Evolutionary conservation across 2,888 invertebrate species (phyloP).

Genomic region (Caradrina clavipalpis): DNA sequence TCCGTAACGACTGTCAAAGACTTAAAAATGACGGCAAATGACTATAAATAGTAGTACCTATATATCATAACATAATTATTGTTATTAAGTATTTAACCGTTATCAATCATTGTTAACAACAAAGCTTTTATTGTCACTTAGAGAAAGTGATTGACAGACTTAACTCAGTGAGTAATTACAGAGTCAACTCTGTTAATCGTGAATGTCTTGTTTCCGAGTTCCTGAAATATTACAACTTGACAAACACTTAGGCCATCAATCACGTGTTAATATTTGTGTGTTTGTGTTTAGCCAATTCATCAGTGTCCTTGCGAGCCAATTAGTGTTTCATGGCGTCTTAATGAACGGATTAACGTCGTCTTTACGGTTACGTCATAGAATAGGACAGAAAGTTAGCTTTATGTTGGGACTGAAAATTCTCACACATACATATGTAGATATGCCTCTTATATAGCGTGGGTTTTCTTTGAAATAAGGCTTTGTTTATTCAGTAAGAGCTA

Average conservation of each 20-base stretch:
- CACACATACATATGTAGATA: too few relatives aligned
- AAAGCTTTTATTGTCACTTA: neutral
- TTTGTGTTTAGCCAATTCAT: neutral
- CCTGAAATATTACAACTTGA: neutral
- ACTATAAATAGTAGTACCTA: too few relatives aligned
- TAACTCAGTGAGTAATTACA: neutral
- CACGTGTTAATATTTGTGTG: neutral
- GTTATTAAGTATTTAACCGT: too few relatives aligned
- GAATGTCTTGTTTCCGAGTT: too few relatives aligned
- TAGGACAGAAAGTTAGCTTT: neutral
- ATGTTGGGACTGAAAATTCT: too few relatives aligned
- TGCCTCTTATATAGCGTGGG: too few relatives aligned
- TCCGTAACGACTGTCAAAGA: too few relatives aligned
- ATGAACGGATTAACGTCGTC: conserved; percentile 24
- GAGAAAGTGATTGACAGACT: neutral
- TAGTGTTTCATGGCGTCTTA: conserved; percentile 36
- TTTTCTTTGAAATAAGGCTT: too few relatives aligned
- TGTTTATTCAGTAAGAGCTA: too few relatives aligned
- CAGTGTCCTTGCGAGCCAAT: conserved; percentile 22
- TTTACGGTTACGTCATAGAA: neutral
- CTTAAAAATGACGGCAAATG: too few relatives aligned
- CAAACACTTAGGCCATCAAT: neutral
- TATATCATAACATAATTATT: too few relatives aligned
- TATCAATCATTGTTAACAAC: neutral
- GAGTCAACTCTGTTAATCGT: too few relatives aligned